Evolutionary conservation across 2,113 vertebrate genomes (phyloP).

Genomic region (Chunga burmeisteri): DNA sequence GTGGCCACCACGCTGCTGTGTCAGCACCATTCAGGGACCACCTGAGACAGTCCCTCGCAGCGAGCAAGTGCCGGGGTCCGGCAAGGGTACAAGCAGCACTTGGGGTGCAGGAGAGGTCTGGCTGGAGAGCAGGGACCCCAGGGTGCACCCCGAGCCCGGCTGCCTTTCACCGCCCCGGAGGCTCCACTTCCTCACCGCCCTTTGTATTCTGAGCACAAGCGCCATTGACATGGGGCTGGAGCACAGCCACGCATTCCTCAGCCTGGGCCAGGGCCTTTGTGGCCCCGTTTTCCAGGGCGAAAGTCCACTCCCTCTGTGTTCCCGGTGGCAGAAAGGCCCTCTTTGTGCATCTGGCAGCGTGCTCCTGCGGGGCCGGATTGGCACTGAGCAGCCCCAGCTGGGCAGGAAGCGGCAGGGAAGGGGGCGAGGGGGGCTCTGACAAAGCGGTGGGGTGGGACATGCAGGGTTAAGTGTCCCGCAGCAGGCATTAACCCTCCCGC

Average conservation of each 20-base stretch:
- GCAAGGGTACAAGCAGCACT: background rate
- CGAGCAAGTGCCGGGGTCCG: accelerated
- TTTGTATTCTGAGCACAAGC: slow-evolving; percentile 76
- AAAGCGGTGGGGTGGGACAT: background rate
- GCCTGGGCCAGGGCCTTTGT: slow-evolving; percentile 71
- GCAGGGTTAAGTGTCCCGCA: slow-evolving; percentile 59
- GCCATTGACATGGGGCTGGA: slow-evolving; percentile 69
- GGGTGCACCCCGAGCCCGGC: slow-evolving; percentile 5
- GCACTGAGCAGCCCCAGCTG: slow-evolving; percentile 81
- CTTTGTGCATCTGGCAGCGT: slow-evolving; percentile 66
- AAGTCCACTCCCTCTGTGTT: slow-evolving; percentile 67
- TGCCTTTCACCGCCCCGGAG: slow-evolving; percentile 59
- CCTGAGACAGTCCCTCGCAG: accelerated
- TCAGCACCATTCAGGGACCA: background rate
- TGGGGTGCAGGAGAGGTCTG: background rate
- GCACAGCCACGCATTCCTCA: slow-evolving; percentile 54
- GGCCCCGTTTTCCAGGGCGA: slow-evolving; percentile 62
- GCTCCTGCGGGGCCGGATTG: slow-evolving; percentile 61
- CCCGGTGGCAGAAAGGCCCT: slow-evolving; percentile 69
- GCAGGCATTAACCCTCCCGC: background rate
- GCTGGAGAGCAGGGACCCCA: background rate
- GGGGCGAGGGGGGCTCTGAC: slow-evolving; percentile 46
- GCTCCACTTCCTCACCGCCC: slow-evolving; percentile 56
- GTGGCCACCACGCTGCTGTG: background rate
- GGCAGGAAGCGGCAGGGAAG: slow-evolving; percentile 78